phyloP scores from a whole-genome alignment of 2,113 vertebrate species.

The Rhinoptilus africanus region DNA sequence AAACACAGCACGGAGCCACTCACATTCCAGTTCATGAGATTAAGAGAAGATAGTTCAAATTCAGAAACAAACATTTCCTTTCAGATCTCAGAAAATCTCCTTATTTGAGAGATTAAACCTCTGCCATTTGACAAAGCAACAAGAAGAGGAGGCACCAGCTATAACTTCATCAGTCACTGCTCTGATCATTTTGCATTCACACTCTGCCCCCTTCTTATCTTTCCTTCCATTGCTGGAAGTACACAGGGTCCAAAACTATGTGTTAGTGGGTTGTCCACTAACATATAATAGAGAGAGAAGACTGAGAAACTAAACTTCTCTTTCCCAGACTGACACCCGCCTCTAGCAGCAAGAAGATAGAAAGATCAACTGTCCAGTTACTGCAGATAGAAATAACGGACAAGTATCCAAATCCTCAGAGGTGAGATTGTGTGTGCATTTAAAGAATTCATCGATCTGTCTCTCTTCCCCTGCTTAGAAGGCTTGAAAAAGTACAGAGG shows the following conservation, averaged over 20 bases:
- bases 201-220: neutral
- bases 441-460: neutral
- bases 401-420: neutral
- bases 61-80: neutral
- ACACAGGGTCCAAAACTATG: neutral
- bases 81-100: neutral
- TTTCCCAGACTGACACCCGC: neutral
- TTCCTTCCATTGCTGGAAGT: neutral
- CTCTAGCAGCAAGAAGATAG: neutral
- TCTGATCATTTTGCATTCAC: neutral
- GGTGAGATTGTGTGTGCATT: neutral
- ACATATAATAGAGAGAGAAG: neutral
- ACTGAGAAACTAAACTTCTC: neutral
- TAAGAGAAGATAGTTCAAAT: neutral
- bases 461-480: neutral
- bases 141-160: neutral
- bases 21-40: neutral
- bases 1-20: neutral
- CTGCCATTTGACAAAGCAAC: neutral
- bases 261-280: neutral
- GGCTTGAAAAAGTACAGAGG: neutral
- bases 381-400: neutral
- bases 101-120: neutral
- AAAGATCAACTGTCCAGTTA: neutral
- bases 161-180: neutral